phyloP scores from a whole-genome alignment of 2,797 vertebrate genomes.

The Myotis findleyi region DNA sequence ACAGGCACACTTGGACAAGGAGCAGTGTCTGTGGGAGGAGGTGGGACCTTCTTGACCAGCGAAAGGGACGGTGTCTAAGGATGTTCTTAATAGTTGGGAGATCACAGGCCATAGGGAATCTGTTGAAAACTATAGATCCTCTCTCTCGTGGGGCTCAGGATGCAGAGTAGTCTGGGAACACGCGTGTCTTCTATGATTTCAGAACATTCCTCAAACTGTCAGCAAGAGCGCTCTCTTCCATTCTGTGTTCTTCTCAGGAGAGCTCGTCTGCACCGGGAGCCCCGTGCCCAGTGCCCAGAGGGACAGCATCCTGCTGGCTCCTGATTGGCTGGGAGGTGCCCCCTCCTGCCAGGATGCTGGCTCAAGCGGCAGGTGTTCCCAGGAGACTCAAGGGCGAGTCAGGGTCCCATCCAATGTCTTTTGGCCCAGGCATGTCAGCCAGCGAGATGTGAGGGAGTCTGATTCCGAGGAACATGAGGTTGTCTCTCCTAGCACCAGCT shows the following conservation, averaged over 20 bases:
- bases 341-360: neutral
- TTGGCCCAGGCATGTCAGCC: neutral
- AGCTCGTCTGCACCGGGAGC: neutral
- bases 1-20: neutral
- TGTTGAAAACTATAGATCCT: neutral
- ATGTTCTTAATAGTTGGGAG: too few species aligned
- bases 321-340: neutral
- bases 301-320: neutral
- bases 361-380: neutral
- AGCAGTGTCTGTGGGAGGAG: neutral
- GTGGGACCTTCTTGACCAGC: neutral
- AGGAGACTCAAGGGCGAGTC: neutral
- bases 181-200: neutral
- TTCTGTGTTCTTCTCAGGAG: neutral
- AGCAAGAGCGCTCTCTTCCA: neutral
- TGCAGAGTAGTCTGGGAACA: neutral
- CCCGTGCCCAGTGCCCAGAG: rapidly evolving
- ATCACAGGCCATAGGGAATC: neutral
- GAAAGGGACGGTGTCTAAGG: neutral
- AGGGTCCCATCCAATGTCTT: neutral
- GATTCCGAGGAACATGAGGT: neutral
- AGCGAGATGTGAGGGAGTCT: neutral
- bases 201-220: neutral
- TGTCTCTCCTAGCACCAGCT: neutral
- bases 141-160: neutral